Percentiles rank a stretch among this genome's conserved stretches.
phyloP scores from a whole-genome alignment of 2,888 invertebrate genomes.

The Clanis bilineata region DNA sequence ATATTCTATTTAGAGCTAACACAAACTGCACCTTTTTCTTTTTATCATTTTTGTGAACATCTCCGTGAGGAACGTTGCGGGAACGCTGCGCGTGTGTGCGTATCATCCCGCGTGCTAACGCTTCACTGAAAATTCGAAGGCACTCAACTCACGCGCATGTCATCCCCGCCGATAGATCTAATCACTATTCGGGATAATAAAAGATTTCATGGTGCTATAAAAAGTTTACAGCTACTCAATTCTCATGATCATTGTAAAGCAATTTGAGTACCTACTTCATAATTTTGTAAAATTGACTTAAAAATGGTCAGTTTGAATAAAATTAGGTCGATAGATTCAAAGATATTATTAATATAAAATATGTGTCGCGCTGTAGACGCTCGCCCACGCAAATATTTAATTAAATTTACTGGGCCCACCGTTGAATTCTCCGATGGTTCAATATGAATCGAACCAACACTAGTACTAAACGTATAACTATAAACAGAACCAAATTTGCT shows the following conservation, averaged over 20 bases:
- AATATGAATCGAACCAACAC: constrained; percentile 19
- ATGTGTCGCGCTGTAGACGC: constrained; percentile 33
- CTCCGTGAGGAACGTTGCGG: constrained; percentile 33
- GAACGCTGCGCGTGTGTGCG: constrained; percentile 47
- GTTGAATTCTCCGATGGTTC: not conserved
- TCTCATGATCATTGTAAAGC: constrained; percentile 1
- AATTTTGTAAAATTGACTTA: not conserved
- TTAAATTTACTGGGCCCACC: constrained; percentile 17
- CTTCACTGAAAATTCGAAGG: constrained; percentile 57
- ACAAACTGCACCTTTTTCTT: constrained; percentile 41
- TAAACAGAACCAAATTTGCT: constrained; percentile 25
- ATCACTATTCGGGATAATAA: constrained; percentile 39
- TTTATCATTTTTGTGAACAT: constrained; percentile 50
- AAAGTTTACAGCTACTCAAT: constrained; percentile 1
- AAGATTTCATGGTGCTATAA: constrained; percentile 25
- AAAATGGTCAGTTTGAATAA: not conserved
- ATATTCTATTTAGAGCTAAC: not conserved
- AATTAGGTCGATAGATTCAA: constrained; percentile 10
- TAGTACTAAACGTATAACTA: constrained; percentile 13
- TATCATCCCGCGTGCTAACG: constrained; percentile 48
- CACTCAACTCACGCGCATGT: constrained; percentile 42
- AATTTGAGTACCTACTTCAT: not conserved
- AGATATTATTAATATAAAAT: constrained; percentile 28
- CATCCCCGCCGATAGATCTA: constrained; percentile 42
- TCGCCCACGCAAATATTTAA: constrained; percentile 42